Evolutionary conservation across 2,888 invertebrate species (phyloP).

Genomic region (Rhagonycha lutea): DNA sequence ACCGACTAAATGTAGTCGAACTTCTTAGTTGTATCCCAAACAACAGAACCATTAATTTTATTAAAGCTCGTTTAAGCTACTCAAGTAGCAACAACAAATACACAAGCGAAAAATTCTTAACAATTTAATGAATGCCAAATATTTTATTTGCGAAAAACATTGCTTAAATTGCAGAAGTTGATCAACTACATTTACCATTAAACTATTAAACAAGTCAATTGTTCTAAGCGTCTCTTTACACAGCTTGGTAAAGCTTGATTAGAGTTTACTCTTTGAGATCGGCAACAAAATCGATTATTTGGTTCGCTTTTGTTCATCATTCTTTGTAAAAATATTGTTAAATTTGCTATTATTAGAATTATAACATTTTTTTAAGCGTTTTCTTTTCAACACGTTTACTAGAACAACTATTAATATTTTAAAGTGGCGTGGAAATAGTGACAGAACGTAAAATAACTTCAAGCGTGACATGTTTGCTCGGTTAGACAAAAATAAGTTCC

Average conservation of each 20-base stretch:
- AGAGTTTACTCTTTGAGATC: conserved; percentile 14
- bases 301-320: conserved; percentile 3
- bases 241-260: conserved; percentile 15
- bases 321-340: neutral
- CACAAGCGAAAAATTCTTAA: neutral
- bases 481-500: neutral
- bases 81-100: neutral
- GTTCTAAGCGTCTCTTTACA: conserved; percentile 14
- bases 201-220: conserved; percentile 20
- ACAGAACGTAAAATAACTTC: neutral
- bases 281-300: conserved; percentile 16
- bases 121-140: neutral
- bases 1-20: neutral
- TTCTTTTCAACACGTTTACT: neutral
- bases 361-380: neutral
- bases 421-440: neutral
- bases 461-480: neutral
- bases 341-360: conserved; percentile 3
- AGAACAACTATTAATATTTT: neutral
- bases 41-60: neutral
- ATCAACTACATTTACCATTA: conserved; percentile 10
- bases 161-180: neutral
- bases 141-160: neutral
- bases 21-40: neutral
- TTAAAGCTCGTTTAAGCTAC: neutral